Base-by-base conservation (phyloP, 2,888 invertebrate genomes). In the Sussaba pulchella region DNA sequence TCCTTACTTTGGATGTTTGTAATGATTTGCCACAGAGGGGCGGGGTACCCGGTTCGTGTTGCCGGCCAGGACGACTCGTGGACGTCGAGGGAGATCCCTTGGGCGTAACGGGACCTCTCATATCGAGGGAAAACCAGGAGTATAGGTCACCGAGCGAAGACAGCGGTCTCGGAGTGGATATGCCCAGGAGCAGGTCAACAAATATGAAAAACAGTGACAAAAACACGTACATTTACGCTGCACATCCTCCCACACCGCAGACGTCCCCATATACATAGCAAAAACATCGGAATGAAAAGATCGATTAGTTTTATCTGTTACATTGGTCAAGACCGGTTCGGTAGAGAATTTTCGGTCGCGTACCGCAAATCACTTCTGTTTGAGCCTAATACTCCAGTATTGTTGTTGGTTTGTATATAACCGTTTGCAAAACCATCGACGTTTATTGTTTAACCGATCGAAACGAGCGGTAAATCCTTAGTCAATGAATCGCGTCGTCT, bases 101-200 rank as follows among this genome's bases (percentile, higher is more conserved):
- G 74, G 91, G 91, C 88, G 91, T 90, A 74, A 92, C 91, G 83
- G 91, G 91, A 85, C 90, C 91, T 36, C 89, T 90, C 83, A 85
- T 90, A 83, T 86, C 89, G 50, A 85, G 90, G 88, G 93, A 95
- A 93, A 93, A 94, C 93, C 95, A 95, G 92, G 95, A 95, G 92
- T 95, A 95, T 93, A 95, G 96, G 92, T 97, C 97, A 91, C 97
- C 98, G 88, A 97, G 97, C 93, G 98, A 98, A 94, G 98, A 98
- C 95, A 98, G 98, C 93, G 98, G 98, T 92, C 96, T 98, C 93
- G 98, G 98, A 93, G 95, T 97, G 93, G 96, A 96, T 92, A 94
- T 95, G 92, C 94, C 95, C 86, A 89, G 90, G 88, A 91, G 86
- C 87, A 92, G 91, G 91, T 91, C 88, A 76, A 80, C 70, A 59